These are phyloP conservation scores for Anguilla pacifica DNA, from an alignment of 2,797 vertebrate genomes.

Conservation along the genomic window DNA sequence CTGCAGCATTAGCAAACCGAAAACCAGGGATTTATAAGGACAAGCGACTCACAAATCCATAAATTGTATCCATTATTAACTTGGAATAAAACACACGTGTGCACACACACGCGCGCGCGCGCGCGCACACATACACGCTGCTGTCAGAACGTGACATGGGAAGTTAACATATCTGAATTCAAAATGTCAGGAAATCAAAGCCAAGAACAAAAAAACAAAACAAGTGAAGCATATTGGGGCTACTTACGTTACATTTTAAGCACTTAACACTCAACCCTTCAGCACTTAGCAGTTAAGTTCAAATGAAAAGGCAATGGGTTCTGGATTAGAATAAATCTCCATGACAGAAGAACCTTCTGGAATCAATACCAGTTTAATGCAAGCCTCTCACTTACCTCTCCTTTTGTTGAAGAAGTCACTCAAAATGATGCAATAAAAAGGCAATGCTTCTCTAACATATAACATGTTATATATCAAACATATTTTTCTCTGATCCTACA, in stretches of 20 bases:
- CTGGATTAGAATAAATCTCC: background rate
- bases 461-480: background rate
- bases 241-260: background rate
- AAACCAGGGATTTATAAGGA: background rate
- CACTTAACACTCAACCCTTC: background rate
- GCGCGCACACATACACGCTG: too few relatives aligned
- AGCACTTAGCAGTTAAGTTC: background rate
- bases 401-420: background rate
- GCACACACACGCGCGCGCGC: too few relatives aligned
- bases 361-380: background rate
- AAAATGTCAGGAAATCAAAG: background rate
- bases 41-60: background rate
- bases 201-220: background rate
- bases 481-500: background rate
- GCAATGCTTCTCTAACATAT: background rate
- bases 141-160: background rate
- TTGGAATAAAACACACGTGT: background rate
- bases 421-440: background rate
- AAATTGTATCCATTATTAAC: background rate
- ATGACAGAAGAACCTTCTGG: background rate
- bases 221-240: background rate
- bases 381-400: background rate
- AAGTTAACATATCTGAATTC: background rate
- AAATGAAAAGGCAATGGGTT: background rate
- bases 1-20: background rate